Percentiles rank a stretch among this genome's conserved stretches.
phyloP scores from a whole-genome alignment of 2,113 vertebrate genomes.

The Carassius gibelio region DNA sequence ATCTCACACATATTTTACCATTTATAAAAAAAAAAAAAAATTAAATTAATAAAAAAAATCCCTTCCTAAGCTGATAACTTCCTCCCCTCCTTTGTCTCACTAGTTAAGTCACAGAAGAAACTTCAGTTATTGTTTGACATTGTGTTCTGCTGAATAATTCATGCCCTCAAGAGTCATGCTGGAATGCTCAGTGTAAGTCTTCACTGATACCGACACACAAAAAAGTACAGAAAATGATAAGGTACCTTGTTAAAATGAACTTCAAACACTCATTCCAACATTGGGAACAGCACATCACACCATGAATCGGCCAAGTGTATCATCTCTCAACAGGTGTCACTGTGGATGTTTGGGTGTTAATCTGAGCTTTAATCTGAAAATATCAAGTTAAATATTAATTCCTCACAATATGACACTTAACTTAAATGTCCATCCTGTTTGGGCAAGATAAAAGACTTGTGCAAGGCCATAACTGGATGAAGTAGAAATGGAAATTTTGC shows the following conservation, averaged over 20 bases:
- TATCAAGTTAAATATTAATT: not conserved
- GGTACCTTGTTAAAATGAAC: not conserved
- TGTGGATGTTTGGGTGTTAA: not conserved
- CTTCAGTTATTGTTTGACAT: not conserved
- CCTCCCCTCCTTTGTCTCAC: not conserved
- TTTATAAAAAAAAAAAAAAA: constrained; percentile 60
- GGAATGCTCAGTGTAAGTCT: not conserved
- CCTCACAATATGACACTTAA: not conserved
- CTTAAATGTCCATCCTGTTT: not conserved
- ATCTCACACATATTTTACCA: constrained; percentile 60
- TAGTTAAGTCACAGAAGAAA: not conserved
- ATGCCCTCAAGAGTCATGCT: not conserved
- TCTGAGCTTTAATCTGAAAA: not conserved
- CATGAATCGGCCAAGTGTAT: not conserved
- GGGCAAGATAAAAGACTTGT: not conserved
- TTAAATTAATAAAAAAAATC: not conserved
- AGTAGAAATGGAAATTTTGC: not conserved
- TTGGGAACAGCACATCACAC: not conserved
- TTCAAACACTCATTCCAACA: not conserved
- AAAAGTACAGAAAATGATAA: not conserved
- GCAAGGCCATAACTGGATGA: not conserved
- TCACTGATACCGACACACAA: not conserved
- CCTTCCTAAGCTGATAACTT: not conserved
- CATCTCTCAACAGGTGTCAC: not conserved
- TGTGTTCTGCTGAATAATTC: not conserved